These are phyloP conservation scores for Macrotrachela quadricornifera DNA, from an alignment of 1,140 invertebrate genomes.

Conservation along the genomic window DNA sequence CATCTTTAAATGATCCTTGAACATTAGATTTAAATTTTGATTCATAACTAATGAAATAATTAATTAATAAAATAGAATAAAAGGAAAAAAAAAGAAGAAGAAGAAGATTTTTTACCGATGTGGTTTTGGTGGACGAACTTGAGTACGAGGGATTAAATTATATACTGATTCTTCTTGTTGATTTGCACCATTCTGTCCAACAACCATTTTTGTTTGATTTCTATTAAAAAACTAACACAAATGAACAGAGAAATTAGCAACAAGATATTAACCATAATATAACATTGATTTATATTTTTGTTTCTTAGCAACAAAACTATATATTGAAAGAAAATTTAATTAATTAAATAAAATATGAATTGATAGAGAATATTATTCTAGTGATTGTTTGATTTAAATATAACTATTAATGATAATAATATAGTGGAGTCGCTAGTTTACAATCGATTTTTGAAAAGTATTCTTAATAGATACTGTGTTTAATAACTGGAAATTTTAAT, in stretches of 20 bases:
- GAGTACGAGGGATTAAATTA: conserved; percentile 20
- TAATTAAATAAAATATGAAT: not conserved
- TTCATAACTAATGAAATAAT: conserved; percentile 16
- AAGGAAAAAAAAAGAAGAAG: not conserved
- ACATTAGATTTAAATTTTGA: conserved; percentile 22
- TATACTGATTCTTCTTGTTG: conserved; percentile 19
- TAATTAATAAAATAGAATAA: not conserved
- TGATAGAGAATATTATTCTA: not conserved
- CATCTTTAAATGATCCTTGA: conserved; percentile 15
- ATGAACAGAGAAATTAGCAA: not conserved
- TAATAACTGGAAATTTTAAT: no score
- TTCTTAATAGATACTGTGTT: no score
- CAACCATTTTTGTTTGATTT: not conserved
- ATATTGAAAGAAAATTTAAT: not conserved
- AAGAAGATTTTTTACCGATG: conserved; percentile 15
- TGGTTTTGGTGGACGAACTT: conserved; percentile 16
- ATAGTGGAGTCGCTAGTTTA: no score
- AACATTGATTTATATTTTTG: not conserved
- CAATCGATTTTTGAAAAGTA: no score
- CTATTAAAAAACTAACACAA: not conserved
- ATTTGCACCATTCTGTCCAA: not conserved
- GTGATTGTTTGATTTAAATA: no score
- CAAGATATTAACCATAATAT: not conserved
- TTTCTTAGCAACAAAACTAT: not conserved
- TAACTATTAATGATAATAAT: no score